Conservation (phyloP, 2,113 vertebrate species). For the Hypanus sabinus region DNA sequence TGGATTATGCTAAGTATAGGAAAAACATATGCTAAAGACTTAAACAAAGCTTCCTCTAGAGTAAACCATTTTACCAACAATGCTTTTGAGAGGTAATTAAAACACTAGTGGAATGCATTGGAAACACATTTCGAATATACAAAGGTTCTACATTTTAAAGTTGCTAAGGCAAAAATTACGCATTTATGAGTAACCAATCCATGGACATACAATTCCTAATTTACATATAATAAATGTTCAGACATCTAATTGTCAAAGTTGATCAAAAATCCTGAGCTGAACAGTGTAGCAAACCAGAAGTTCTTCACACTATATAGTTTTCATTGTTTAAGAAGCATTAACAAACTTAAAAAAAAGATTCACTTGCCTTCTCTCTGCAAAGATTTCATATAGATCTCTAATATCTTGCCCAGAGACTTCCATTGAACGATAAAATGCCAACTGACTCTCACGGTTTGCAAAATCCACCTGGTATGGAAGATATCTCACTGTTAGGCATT, state of each 20-base stretch:
- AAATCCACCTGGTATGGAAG: constrained; percentile 79
- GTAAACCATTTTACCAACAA: not conserved
- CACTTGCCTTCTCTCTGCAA: constrained; percentile 81
- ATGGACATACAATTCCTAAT: too few species aligned
- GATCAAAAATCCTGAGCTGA: not conserved
- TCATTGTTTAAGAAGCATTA: not conserved
- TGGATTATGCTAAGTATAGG: too few species aligned
- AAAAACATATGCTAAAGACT: too few species aligned
- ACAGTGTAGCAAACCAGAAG: not conserved
- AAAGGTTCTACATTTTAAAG: not conserved
- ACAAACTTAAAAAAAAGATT: not conserved
- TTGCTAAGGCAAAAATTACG: not conserved
- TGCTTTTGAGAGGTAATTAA: not conserved
- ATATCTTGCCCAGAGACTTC: constrained; percentile 96
- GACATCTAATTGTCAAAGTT: not conserved
- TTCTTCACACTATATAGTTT: not conserved
- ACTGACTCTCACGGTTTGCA: constrained; percentile 95
- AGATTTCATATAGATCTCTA: constrained; percentile 90
- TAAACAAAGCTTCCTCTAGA: too few species aligned
- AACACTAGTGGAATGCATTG: not conserved
- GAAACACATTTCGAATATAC: not conserved
- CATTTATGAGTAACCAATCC: not conserved
- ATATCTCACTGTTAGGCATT: constrained; percentile 26
- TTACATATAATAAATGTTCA: not conserved
- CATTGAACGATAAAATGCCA: constrained; percentile 97